Evolutionary conservation across 2,888 invertebrate genomes (phyloP), one percentile per base, ranked within the genome.

Genomic region (Andrena camellia): DNA sequence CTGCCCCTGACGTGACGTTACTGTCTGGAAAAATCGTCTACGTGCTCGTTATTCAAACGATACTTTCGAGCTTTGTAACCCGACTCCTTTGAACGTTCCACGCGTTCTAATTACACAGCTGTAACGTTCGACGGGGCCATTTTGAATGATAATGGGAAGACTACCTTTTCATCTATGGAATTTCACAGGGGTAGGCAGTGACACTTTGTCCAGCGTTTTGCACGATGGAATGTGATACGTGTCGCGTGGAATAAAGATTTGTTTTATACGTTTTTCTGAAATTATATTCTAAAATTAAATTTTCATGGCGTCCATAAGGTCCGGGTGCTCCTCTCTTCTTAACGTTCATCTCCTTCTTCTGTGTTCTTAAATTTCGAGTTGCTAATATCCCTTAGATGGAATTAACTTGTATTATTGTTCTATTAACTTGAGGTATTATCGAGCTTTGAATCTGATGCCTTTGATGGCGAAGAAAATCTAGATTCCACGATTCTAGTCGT

Each of bases 1-100:
- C 20, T 23, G 4, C 23, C 10, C 57, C 23, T 10, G 57, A 10
- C 57, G 10, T 26, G 13, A 0, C 57, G 23, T 26, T 42, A 5
- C 42, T 26, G 57, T 23, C 57, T 57, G 57, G 23, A 23, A 23
- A 23, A 57, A 57, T 57, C 23, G 10, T 57, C 57, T 57, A 13
- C 26, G 57, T 7, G 57, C 10, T 13, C 57, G 57, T 57, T 54
- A 62, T 62, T 62, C 20, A 35, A 62, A 33, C 62, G 62, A 62
- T 33, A 7, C 62, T 33, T 57, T 33, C 10, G n/a, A 8, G 20
- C 62, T 62, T 62, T 62, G 62, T 62, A 62, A 52, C 20, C 10
- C 4, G 13, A 48, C 7, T 60, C 59, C n/a, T 26, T 48, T 6
- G 2, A 29, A 1, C 7, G 7, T 20, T 2, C 6, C 29, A 8